Percentiles rank a stretch among this genome's conserved stretches.
Conservation (phyloP, 2,113 vertebrate genomes). For the Otus sunia region DNA sequence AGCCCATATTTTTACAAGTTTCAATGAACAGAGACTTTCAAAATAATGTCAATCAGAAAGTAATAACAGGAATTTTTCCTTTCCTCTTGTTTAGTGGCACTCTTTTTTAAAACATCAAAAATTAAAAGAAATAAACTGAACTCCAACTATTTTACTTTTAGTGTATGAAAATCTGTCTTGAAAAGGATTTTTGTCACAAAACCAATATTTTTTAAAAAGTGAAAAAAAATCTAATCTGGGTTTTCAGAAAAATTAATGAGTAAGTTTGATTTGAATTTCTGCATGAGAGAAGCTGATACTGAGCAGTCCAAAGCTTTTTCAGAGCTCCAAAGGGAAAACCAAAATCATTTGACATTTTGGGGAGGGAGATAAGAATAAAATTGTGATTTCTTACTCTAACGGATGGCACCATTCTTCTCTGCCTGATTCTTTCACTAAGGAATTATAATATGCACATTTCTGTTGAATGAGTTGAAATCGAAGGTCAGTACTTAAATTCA, state of each 20-base stretch:
- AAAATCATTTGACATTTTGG: not conserved
- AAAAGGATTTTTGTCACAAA: not conserved
- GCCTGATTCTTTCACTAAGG: not conserved
- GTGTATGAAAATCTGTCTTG: not conserved
- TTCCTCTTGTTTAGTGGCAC: not conserved
- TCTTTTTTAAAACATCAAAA: not conserved
- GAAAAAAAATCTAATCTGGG: not conserved
- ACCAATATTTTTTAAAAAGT: not conserved
- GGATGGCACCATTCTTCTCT: not conserved
- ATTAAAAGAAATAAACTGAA: not conserved
- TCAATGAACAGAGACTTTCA: not conserved
- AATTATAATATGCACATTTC: not conserved
- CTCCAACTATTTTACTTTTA: not conserved
- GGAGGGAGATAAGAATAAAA: not conserved
- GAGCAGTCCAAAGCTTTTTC: not conserved
- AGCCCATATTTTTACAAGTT: not conserved
- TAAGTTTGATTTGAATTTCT: not conserved
- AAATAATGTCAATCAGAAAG: not conserved
- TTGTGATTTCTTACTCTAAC: not conserved
- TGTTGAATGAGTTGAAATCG: not conserved
- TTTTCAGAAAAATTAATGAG: not conserved
- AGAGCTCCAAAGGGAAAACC: not conserved
- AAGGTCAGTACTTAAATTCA: conserved; percentile 26
- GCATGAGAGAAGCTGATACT: not conserved
- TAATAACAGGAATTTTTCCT: not conserved